These are phyloP conservation scores for Ectemnius cavifrons DNA, from an alignment of 2,888 invertebrate species.

Conservation along the genomic window DNA sequence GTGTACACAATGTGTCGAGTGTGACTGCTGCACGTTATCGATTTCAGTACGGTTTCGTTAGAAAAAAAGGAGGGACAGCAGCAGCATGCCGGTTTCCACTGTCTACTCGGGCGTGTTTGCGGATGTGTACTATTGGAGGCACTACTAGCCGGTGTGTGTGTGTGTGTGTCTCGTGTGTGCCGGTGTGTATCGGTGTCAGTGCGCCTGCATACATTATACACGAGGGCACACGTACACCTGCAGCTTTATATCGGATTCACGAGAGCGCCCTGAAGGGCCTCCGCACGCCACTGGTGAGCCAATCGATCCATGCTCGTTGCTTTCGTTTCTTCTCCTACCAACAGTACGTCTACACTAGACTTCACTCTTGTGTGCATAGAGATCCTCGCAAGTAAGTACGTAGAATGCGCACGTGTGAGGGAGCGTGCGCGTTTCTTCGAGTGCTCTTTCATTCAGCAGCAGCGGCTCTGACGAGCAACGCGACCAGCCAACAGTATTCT, in stretches of 20 bases:
- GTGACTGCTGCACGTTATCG: conserved; percentile 1
- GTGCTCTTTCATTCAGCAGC: conserved; percentile 2
- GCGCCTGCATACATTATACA: conserved; percentile 28
- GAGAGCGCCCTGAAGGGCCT: conserved; percentile 30
- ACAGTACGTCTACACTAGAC: not conserved
- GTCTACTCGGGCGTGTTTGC: not conserved
- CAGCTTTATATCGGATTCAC: conserved; percentile 41
- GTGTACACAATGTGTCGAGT: too few relatives aligned
- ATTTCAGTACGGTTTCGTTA: conserved; percentile 2
- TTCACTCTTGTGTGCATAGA: not conserved
- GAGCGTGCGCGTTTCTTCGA: conserved; percentile 22
- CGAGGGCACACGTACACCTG: conserved; percentile 7
- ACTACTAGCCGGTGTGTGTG: not conserved
- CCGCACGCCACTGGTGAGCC: conserved; percentile 30
- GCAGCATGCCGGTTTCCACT: not conserved
- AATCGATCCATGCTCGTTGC: conserved; percentile 43
- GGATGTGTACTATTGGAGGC: not conserved
- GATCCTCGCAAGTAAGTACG: not conserved
- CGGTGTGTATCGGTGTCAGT: not conserved
- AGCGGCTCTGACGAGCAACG: not conserved
- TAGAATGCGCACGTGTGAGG: not conserved
- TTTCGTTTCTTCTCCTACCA: conserved; percentile 30
- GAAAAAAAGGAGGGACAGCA: not conserved
- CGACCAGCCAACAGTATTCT: too few relatives aligned
- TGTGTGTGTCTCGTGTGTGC: not conserved